Base-by-base conservation (phyloP, 2,797 vertebrate genomes). In the Xiphorhynchus erythropygius region DNA sequence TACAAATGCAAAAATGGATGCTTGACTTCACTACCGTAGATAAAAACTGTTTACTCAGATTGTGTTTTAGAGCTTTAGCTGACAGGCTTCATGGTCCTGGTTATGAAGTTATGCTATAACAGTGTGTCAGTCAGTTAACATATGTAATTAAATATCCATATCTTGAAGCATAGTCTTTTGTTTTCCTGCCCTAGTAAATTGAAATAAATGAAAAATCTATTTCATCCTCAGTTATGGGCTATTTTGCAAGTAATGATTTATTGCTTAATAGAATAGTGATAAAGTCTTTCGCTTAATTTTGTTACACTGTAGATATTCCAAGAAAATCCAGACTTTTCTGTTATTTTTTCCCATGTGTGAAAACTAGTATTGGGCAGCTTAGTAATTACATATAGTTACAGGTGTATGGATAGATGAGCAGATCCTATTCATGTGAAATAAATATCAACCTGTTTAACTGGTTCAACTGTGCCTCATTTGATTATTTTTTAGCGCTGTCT, bases 151-250 rank as follows among this genome's bases (percentile, higher is more conserved):
- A 91, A 18, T 84, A 73, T 94, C 89, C 39, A 50, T 97, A 74
- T 39, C 63, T 94, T 93, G 80, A 97, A 96, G 83, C 80, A 39
- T 41, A 70, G 65, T 93, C 69, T 93, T 96, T 39, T 84, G 32
- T 94, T 95, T 95, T 95, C 52, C 46, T 78, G 15, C 68, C 44
- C 49, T 84, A 83, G 47, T 73, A 69, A 94, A 92, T 86, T 74
- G 94, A 55, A 94, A 87, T 65, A 28, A 39, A 83, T 63, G 49
- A 63, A 73, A 71, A 63, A 63, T 71, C 37, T 30, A 93, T 96
- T 96, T 94, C 21, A 56, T 95, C 90, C 93, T 64, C 87, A 68
- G 96, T 85, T 95, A 84, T 65, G 62, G 85, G 63, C 70, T 92
- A 3, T 77, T 84, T 94, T 95, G 82, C 42, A 89, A 46, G 79